Evolutionary conservation across 2,888 invertebrate genomes (phyloP).

Genomic region (Deilephila porcellus): DNA sequence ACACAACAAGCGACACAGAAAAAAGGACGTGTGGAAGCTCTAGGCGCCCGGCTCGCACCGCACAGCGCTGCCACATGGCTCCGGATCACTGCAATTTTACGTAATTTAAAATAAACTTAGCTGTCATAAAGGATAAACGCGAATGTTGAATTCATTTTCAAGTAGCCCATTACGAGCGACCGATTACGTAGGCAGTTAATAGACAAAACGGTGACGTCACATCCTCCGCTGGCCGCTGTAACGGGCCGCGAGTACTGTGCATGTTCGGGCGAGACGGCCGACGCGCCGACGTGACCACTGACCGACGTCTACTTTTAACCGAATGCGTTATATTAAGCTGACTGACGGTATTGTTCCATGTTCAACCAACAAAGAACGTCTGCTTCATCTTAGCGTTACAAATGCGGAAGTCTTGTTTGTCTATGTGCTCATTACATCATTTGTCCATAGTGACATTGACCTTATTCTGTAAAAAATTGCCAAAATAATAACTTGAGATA

Average conservation of each 20-base stretch:
- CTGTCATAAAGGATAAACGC: conserved; percentile 12
- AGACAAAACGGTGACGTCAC: conserved; percentile 45
- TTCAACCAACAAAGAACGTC: background rate
- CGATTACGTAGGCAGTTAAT: conserved; percentile 38
- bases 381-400: background rate
- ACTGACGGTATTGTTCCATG: background rate
- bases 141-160: conserved; percentile 25
- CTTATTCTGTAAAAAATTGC: background rate
- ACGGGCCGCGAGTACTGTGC: conserved; percentile 33
- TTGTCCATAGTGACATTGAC: background rate
- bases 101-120: conserved; percentile 22
- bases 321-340: conserved; percentile 4
- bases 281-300: conserved; percentile 37
- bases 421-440: background rate
- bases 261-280: conserved; percentile 42
- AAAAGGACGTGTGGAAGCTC: background rate
- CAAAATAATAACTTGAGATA: background rate
- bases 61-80: background rate
- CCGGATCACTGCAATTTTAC: conserved; percentile 24
- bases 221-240: conserved; percentile 38
- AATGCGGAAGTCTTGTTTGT: background rate
- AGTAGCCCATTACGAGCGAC: conserved; percentile 17
- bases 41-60: background rate
- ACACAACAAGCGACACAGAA: background rate
- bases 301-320: conserved; percentile 6